Percentiles rank a stretch among this genome's conserved stretches.
Conservation (phyloP, 1,140 invertebrate species). For the Ceratoteleas bidentatus region DNA sequence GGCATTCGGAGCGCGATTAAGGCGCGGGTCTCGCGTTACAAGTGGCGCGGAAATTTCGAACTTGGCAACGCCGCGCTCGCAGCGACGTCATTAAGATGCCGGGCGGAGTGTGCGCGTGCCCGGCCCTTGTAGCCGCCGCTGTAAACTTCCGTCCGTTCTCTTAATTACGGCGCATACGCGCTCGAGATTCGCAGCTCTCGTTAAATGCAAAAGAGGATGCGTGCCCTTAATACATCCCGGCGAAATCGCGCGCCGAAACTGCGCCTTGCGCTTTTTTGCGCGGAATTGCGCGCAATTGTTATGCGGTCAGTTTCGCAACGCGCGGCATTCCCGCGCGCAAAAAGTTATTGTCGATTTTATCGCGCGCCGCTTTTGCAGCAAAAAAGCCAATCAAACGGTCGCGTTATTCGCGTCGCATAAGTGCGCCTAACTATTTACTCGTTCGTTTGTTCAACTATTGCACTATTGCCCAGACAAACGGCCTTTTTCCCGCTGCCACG, state of each 20-base stretch:
- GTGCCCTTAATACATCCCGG: constrained; percentile 58
- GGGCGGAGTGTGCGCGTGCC: constrained; percentile 60
- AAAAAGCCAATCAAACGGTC: neutral
- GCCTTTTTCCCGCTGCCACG: no score
- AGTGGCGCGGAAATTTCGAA: constrained; percentile 45
- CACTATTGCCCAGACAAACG: no score
- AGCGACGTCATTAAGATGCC: constrained; percentile 60
- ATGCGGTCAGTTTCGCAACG: neutral
- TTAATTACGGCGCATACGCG: constrained; percentile 68
- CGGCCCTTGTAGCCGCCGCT: constrained; percentile 50
- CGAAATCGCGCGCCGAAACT: constrained; percentile 55
- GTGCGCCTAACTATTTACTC: no score
- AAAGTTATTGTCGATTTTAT: constrained; percentile 4
- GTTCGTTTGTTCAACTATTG: no score
- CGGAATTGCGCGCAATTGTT: no score
- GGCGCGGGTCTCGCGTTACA: constrained; percentile 35
- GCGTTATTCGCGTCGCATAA: no score
- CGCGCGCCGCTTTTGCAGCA: neutral
- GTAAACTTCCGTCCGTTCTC: constrained; percentile 60
- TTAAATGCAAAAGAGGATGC: constrained; percentile 67
- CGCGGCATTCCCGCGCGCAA: neutral
- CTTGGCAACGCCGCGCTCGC: constrained; percentile 49
- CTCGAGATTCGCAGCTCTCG: constrained; percentile 65
- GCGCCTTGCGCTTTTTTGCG: neutral
- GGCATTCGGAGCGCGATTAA: constrained; percentile 54